Evolutionary conservation across 2,888 invertebrate genomes (phyloP).

Genomic region (Tetranychus piercei): DNA sequence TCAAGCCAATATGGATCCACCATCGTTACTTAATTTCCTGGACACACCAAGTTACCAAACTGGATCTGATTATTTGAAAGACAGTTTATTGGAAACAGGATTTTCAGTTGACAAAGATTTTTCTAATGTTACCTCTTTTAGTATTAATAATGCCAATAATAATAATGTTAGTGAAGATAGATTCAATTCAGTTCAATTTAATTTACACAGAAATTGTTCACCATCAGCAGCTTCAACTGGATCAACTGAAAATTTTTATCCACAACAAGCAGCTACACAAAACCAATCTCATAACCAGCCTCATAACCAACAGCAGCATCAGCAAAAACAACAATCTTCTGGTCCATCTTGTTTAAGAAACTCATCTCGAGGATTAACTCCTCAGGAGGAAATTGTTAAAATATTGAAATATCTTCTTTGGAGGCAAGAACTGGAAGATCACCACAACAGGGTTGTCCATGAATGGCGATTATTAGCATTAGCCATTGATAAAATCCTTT

Average conservation of each 20-base stretch:
- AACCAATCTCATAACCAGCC: not conserved
- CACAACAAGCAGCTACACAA: not conserved
- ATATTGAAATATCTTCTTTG: slow-evolving; percentile 36
- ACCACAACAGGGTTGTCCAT: slow-evolving; percentile 35
- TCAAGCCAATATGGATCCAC: not conserved
- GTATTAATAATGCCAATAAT: not conserved
- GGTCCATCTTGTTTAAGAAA: not conserved
- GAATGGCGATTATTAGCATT: slow-evolving; percentile 41
- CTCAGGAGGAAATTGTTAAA: slow-evolving; percentile 35
- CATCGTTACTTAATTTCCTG: not conserved
- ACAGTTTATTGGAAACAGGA: too few relatives aligned
- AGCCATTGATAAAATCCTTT: slow-evolving; percentile 38
- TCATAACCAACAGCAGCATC: slow-evolving; percentile 3
- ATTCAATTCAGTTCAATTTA: too few relatives aligned
- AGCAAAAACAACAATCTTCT: slow-evolving; percentile 2
- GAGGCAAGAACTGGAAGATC: slow-evolving; percentile 36
- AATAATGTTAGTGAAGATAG: too few relatives aligned
- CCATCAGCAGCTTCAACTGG: not conserved
- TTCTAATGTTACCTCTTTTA: not conserved
- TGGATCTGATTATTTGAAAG: not conserved
- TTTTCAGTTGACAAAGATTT: too few relatives aligned
- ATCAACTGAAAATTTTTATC: not conserved
- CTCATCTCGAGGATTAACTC: not conserved
- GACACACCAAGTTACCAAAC: not conserved
- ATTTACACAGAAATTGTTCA: not conserved